A percentile compares a stretch with the other conserved stretches of the same genome.
Conservation (phyloP, 2,888 invertebrate species). For the Tenthredo notha region DNA sequence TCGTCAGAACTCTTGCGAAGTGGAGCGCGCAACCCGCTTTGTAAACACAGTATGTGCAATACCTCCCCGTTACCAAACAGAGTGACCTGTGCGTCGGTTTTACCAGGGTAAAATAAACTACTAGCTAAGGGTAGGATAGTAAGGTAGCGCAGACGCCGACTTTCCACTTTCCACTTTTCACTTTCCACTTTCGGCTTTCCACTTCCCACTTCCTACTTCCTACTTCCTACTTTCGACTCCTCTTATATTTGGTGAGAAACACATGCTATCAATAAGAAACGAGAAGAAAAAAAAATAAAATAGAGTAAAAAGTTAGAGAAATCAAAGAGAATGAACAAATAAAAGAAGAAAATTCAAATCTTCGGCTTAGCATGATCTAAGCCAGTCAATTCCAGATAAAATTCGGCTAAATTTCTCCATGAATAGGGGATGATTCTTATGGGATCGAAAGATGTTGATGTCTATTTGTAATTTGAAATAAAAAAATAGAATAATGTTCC, state of each 20-base stretch:
- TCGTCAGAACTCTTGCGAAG: neutral
- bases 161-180: neutral
- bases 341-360: neutral
- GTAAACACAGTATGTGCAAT: constrained; percentile 19
- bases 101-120: neutral
- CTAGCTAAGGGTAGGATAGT: neutral
- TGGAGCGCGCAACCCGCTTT: constrained; percentile 14
- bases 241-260: constrained; percentile 2
- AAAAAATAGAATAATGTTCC: neutral
- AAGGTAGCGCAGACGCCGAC: constrained; percentile 38
- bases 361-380: neutral
- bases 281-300: neutral
- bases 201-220: neutral
- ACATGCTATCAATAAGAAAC: neutral
- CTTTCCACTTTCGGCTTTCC: neutral
- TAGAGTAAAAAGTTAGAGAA: neutral
- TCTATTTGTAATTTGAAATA: neutral
- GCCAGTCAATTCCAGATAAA: neutral
- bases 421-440: neutral
- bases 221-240: neutral
- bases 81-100: constrained; percentile 4
- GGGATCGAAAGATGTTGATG: no score
- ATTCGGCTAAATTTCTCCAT: no score
- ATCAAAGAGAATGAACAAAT: neutral
- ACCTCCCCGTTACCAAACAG: neutral